phyloP scores from a whole-genome alignment of 2,113 vertebrate genomes.

The Rhynchopsitta pachyrhyncha region DNA sequence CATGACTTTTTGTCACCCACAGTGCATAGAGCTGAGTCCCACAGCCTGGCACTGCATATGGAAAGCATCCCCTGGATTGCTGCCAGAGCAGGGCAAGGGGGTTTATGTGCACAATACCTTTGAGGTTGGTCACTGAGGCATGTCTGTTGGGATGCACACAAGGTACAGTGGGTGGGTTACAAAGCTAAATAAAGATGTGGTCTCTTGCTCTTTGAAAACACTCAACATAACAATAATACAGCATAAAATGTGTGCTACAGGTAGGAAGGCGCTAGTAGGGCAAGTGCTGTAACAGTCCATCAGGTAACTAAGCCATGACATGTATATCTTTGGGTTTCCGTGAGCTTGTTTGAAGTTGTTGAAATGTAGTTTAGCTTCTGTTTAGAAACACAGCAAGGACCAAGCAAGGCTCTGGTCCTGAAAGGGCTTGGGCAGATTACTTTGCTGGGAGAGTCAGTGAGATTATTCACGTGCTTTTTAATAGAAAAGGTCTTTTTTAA shows the following conservation, averaged over 20 bases:
- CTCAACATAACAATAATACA: rapidly evolving
- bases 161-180: not conserved
- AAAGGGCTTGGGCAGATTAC: not conserved
- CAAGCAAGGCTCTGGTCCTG: not conserved
- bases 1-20: not conserved
- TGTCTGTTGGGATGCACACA: rapidly evolving
- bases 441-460: not conserved
- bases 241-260: not conserved
- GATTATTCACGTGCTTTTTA: not conserved
- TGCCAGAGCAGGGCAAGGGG: not conserved
- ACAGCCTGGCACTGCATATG: rapidly evolving
- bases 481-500: not conserved
- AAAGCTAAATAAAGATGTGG: not conserved
- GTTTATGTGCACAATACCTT: rapidly evolving
- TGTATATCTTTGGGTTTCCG: not conserved
- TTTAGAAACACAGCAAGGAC: not conserved
- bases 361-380: not conserved
- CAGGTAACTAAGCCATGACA: not conserved
- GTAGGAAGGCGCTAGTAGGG: not conserved
- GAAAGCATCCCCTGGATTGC: not conserved
- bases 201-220: not conserved
- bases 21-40: not conserved
- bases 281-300: not conserved
- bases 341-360: not conserved
- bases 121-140: rapidly evolving